Evolutionary conservation across 2,888 invertebrate genomes (phyloP).

Genomic region (Drosophila testacea): DNA sequence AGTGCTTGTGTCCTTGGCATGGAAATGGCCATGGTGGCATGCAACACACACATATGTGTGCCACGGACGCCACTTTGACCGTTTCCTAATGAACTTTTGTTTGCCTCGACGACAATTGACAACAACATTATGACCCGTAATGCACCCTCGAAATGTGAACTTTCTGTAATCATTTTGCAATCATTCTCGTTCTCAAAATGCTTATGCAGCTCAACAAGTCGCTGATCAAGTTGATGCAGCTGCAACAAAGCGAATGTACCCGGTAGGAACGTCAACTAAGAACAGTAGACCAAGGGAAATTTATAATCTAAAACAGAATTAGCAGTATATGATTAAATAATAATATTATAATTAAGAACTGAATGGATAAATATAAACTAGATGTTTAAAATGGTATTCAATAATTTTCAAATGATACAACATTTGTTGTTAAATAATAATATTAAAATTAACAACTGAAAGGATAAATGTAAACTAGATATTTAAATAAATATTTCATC

Average conservation of each 20-base stretch:
- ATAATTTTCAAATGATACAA: too few relatives aligned
- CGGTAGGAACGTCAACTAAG: too few relatives aligned
- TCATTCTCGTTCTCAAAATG: slow-evolving; percentile 19
- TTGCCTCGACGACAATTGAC: slow-evolving; percentile 53
- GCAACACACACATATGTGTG: slow-evolving; percentile 47
- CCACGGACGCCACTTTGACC: slow-evolving; percentile 50
- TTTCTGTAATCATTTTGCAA: slow-evolving; percentile 37
- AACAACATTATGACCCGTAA: slow-evolving; percentile 43
- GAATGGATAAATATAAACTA: too few relatives aligned
- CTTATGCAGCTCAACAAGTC: slow-evolving; percentile 46
- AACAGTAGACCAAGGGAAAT: too few relatives aligned
- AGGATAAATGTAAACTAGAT: too few relatives aligned
- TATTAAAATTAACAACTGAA: too few relatives aligned
- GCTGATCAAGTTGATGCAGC: not conserved
- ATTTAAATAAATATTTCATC: too few relatives aligned
- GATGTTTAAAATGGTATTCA: too few relatives aligned
- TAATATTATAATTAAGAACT: too few relatives aligned
- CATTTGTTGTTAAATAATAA: too few relatives aligned
- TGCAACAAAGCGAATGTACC: not conserved
- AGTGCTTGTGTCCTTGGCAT: slow-evolving; percentile 47
- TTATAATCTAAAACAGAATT: too few relatives aligned
- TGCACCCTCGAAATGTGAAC: not conserved
- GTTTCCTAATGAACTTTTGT: slow-evolving; percentile 68
- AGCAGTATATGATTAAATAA: too few relatives aligned
- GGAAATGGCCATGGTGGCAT: slow-evolving; percentile 8